Evolutionary conservation across 53 echinoderm and acorn worm genomes (phyloP), one percentile per base, ranked within the genome.

Genomic region (Echinometra lucunter): DNA sequence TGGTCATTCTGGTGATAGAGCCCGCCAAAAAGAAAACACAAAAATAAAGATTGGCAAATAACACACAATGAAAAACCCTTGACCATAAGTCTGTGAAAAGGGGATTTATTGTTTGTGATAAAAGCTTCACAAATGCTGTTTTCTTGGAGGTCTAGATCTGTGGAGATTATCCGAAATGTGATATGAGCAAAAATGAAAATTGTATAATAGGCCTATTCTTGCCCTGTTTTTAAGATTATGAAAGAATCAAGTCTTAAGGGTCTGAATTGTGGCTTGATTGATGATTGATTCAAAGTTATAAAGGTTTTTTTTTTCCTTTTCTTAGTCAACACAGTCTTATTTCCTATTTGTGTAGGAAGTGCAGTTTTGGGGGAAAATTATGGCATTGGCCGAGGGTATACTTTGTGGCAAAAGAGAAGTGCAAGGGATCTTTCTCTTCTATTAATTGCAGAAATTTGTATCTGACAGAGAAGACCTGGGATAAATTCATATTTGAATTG

Each of bases 151-250:
- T 85, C 85, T 25, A 85, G 85, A 85, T 85, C 89, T 57, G 3
- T n/a, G 25, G 45, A 60, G 89, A 58, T 60, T 37, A 89, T 57
- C 89, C 17, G 89, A 47, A 89, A 89, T 57, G 60, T 58, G 89
- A 89, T 89, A 58, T 30, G 60, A 58, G 37, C 57, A 38, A 60
- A 89, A 89, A 58, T 89, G 49, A 89, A 89, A 58, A 89, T 89
- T 57, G 89, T 37, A 58, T 89, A 58, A 89, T 93, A 80, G 82
- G 82, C 82, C 93, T 57, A 23, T 93, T 93, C 82, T 81, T 32
- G 45, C 45, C 58, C 18, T 19, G 19, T 25, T 81, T 21, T 45
- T 21, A 57, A 55, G 15, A 49, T 49, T 49, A 6, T 66, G 32
- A 82, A 37, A 57, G 30, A 28, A 4, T 32, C 17, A 69, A 18